phyloP scores from a whole-genome alignment of 2,113 vertebrate species.

The Pterocles burchelli region DNA sequence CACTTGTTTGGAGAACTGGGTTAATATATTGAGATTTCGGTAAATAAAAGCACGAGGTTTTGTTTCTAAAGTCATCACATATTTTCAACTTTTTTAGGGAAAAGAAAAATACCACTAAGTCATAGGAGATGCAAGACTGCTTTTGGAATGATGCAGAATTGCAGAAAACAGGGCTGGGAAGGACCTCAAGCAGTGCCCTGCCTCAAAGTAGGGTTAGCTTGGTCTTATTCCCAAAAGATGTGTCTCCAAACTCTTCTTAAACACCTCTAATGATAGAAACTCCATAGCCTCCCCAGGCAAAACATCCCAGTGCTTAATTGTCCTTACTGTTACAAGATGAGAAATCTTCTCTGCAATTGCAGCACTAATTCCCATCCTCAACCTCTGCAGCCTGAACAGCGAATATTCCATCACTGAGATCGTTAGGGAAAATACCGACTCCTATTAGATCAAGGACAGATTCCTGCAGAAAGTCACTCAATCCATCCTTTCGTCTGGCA shows the following conservation, averaged over 20 bases:
- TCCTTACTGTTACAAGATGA: not conserved
- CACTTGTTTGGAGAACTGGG: not conserved
- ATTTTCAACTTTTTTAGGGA: not conserved
- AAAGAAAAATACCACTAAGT: not conserved
- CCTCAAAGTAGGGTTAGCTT: not conserved
- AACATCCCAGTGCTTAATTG: not conserved
- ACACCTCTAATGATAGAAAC: not conserved
- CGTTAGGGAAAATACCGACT: slow-evolving; percentile 29
- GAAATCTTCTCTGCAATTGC: not conserved
- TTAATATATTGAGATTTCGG: not conserved
- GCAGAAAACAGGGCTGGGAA: not conserved
- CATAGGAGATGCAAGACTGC: not conserved
- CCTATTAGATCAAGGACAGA: slow-evolving; percentile 22
- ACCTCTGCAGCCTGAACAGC: not conserved
- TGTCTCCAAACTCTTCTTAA: not conserved
- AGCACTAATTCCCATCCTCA: slow-evolving; percentile 24
- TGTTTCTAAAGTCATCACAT: rapidly evolving
- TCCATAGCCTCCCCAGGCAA: not conserved
- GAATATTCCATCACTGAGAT: slow-evolving; percentile 37
- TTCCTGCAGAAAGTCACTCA: slow-evolving; percentile 36
- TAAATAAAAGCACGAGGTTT: not conserved
- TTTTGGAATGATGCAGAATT: not conserved
- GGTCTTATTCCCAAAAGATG: not conserved
- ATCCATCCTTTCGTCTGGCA: slow-evolving; percentile 42
- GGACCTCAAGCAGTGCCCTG: not conserved